Evolutionary conservation across 2,113 vertebrate species (phyloP), one percentile per base, ranked within the genome.

Genomic region (Pionites leucogaster): DNA sequence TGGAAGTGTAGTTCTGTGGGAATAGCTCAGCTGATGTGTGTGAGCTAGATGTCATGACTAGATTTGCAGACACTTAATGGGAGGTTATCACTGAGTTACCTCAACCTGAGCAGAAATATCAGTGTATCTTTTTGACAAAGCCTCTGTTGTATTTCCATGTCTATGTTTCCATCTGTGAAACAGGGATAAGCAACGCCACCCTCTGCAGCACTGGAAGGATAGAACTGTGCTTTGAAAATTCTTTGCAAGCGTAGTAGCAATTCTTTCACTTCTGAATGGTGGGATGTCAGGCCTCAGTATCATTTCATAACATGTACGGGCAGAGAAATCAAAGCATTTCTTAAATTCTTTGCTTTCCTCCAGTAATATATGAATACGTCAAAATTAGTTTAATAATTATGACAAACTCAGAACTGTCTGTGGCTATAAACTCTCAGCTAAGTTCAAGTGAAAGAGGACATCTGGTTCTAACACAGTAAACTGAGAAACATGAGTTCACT

Each of bases 341-440:
- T 71, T 74, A 39, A 78, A 86, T 93, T 64, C 16, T 71, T 68
- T 35, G 15, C 7, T 68, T 62, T 82, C 18, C 4, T 81, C 29
- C 8, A 22, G 5, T 46, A 35, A 53, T 29, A 11, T 6, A 22
- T 6, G 16, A 72, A 62, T 24, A 53, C 82, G 3, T 28, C 17
- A 84, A 65, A 88, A 57, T 29, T 11, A 81, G 11, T 52, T 41
- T 52, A 55, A 35, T 72, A 46, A 65, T 88, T 11, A 37, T 10
- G 22, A 52, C 70, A 81, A 91, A 71, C 23, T 0, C 4, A 13
- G 70, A 63, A 27, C 31, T 63, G 2, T 19, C 44, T 37, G 29
- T 52, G 65, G 22, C n/a, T 81, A 17, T 71, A 50, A 94, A 37
- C 44, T 41, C 76, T 94, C 86, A 93, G 88, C 59, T 87, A 91